A percentile compares a stretch with the other conserved stretches of the same genome.
phyloP scores from a whole-genome alignment of 2,888 invertebrate genomes.

The Ellobium chinense region DNA sequence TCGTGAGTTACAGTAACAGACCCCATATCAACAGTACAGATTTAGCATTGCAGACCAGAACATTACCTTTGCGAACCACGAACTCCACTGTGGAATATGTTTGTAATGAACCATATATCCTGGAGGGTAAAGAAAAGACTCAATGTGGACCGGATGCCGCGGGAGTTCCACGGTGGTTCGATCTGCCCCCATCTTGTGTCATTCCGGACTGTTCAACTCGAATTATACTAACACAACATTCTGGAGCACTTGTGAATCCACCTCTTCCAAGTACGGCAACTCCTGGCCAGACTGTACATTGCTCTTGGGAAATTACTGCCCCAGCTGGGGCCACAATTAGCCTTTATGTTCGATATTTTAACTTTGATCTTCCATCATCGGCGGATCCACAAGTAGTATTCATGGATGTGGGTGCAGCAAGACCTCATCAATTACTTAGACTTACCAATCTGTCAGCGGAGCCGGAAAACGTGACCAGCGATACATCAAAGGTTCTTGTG shows the following conservation, averaged over 20 bases:
- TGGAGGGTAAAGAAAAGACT: neutral
- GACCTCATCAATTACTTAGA: neutral
- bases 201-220: slow-evolving; percentile 29
- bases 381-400: neutral
- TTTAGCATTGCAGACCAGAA: neutral
- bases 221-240: neutral
- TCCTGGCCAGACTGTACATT: neutral
- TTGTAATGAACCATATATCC: slow-evolving; percentile 1
- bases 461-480: neutral
- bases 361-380: slow-evolving; percentile 4
- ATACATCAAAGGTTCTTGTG: slow-evolving; percentile 1
- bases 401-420: neutral
- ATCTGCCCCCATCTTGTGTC: slow-evolving; percentile 11
- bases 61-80: neutral
- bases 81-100: neutral
- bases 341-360: neutral
- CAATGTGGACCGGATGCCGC: neutral
- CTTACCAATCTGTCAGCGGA: neutral
- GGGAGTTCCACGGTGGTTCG: slow-evolving; percentile 22
- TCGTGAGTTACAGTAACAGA: neutral
- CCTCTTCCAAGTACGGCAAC: neutral
- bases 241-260: slow-evolving; percentile 37
- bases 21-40: neutral
- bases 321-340: neutral
- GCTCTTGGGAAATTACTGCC: slow-evolving; percentile 32